Base-by-base conservation (phyloP, 2,888 invertebrate genomes). In the Anoplius nigerrimus region DNA sequence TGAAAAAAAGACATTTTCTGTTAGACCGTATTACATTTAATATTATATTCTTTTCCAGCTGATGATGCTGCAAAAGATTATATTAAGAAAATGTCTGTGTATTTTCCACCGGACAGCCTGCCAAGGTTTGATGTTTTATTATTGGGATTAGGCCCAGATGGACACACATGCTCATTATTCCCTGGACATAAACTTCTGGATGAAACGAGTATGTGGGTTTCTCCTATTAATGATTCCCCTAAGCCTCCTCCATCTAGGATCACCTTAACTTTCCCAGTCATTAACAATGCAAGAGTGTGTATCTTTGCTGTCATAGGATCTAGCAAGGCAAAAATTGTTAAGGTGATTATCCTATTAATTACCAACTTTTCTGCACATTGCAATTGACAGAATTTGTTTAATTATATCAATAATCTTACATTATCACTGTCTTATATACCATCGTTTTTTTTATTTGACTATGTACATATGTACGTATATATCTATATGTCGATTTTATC, bases 91-190 rank as follows among this genome's bases (percentile, higher is more conserved):
- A 89, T 97, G 80, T 90, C 90, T 59, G 87, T 89, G 11, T 91
- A 91, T 63, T 95, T 96, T 76, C 91, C 89, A 72, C 91, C 85
- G 58, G 90, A 86, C 86, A 89, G 82, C 84, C 81, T 92, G 62
- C 96, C 96, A 0, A 87, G 91, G 71, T 97, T 98, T 87, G 98
- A 99, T 89, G 88, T 98, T 56, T 90, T 99, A 0, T 90, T 99
- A 11, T 90, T 99, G 21, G 99, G 99, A 15, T 95, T 99, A 93
- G 99, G 99, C 0, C 98, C 98, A 0, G 99, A 99, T 87, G 99
- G 99, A 0, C 99, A 99, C 89, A 99, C 98, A 0, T 98, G 98
- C 86, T 99, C 99, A 0, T 89, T 99, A 16, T 99, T 99, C 89
- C 99, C 99, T 0, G 93, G 92, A 0, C 96, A 96, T 86, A 88